phyloP scores from a whole-genome alignment of 1,140 invertebrate genomes.

The Melipona quadrifasciata region DNA sequence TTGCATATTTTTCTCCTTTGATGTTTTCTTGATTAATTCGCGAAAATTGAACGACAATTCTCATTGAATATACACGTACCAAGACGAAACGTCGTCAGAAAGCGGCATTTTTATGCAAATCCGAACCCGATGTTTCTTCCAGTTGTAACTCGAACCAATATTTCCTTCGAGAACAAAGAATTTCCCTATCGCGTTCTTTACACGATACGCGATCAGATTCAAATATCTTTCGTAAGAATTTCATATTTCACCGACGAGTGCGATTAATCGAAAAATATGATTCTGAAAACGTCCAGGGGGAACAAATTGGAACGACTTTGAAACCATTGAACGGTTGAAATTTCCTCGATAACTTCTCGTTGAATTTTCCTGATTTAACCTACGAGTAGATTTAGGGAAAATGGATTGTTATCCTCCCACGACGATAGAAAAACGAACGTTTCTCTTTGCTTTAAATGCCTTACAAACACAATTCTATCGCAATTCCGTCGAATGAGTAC shows the following conservation, averaged over 20 bases:
- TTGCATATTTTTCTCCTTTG: no score
- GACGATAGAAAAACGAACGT: not conserved
- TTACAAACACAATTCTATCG: not conserved
- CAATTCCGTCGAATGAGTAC: not conserved
- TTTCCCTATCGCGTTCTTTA: no score
- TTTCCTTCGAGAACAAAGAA: not conserved
- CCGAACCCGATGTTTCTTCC: not conserved
- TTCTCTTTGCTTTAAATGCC: not conserved
- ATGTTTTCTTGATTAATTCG: no score
- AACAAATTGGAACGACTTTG: not conserved
- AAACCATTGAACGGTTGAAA: not conserved
- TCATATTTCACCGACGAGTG: not conserved
- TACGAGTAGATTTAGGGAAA: not conserved
- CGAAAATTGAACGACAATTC: no score
- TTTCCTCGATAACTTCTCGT: conserved; percentile 23
- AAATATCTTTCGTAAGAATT: not conserved
- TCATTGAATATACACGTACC: not conserved
- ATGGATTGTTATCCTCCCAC: conserved; percentile 1
- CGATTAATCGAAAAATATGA: not conserved
- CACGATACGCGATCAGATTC: not conserved
- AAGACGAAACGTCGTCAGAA: no score
- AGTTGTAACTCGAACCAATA: not conserved
- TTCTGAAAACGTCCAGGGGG: not conserved
- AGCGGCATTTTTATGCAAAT: not conserved
- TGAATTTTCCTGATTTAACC: conserved; percentile 7